Conservation (phyloP, 2,888 invertebrate genomes). For the Leptothorax acervorum region DNA sequence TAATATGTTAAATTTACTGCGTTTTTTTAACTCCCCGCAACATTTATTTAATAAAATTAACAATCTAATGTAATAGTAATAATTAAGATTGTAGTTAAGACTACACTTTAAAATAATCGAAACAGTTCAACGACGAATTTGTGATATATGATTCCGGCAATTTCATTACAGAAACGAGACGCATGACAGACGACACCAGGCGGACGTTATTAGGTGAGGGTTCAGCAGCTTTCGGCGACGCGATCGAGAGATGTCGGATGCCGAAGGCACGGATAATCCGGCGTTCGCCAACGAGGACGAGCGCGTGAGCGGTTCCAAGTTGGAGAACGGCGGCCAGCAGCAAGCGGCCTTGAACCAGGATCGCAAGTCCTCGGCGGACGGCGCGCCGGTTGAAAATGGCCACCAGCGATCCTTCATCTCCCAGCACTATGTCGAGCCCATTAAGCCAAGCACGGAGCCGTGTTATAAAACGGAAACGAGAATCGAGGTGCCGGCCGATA, state of each 20-base stretch:
- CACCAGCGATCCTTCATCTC: conserved; percentile 79
- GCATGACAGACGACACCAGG: conserved; percentile 78
- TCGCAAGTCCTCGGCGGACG: conserved; percentile 66
- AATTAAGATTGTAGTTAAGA: background rate
- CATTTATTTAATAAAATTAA: background rate
- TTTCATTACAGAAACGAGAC: conserved; percentile 76
- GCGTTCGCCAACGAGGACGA: conserved; percentile 83
- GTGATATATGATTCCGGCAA: background rate
- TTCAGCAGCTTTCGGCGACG: conserved; percentile 68
- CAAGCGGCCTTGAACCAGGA: conserved; percentile 73
- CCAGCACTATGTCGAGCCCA: conserved; percentile 81
- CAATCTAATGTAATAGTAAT: background rate
- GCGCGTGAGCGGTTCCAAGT: conserved; percentile 60
- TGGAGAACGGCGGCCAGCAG: conserved; percentile 64
- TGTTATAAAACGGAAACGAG: conserved; percentile 82
- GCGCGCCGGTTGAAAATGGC: conserved; percentile 77
- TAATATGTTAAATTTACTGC: background rate
- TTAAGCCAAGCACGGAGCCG: conserved; percentile 77
- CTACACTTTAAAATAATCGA: background rate
- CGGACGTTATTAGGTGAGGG: conserved; percentile 70
- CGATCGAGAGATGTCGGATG: conserved; percentile 78
- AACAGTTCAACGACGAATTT: background rate
- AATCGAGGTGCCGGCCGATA: conserved; percentile 82
- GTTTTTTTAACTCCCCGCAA: background rate
- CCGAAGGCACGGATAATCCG: conserved; percentile 83